A percentile compares a stretch with the other conserved stretches of the same genome.
These are phyloP conservation scores for Halesus radiatus DNA, from an alignment of 1,140 invertebrate genomes.

Conservation along the genomic window DNA sequence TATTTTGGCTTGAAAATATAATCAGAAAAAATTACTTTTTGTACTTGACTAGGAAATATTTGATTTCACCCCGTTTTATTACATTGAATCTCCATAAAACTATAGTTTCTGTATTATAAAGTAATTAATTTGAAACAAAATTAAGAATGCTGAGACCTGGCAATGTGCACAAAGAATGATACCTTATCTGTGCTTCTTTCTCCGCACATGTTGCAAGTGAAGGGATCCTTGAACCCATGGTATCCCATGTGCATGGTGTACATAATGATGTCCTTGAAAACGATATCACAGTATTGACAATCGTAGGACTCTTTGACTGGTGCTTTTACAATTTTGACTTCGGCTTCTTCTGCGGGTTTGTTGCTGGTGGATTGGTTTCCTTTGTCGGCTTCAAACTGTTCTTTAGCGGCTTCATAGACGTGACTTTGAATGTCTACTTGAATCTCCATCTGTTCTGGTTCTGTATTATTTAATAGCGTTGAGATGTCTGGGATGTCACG, in stretches of 20 bases:
- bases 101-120: too few relatives aligned
- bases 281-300: constrained; percentile 91
- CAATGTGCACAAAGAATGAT: constrained; percentile 93
- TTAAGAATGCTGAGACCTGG: constrained; percentile 83
- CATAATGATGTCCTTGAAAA: constrained; percentile 91
- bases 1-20: too few relatives aligned
- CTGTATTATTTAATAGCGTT: not conserved
- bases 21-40: not conserved
- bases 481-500: not conserved
- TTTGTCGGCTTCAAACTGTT: constrained; percentile 41
- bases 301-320: constrained; percentile 68
- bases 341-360: constrained; percentile 32
- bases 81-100: not conserved
- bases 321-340: constrained; percentile 36
- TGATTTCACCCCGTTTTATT: not conserved
- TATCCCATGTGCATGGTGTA: constrained; percentile 97
- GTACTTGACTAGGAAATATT: constrained; percentile 21
- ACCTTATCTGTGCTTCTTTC: constrained; percentile 85
- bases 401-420: constrained; percentile 44
- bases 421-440: constrained; percentile 46
- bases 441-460: constrained; percentile 35
- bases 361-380: constrained; percentile 25
- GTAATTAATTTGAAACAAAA: not conserved
- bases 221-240: constrained; percentile 91
- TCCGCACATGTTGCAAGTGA: constrained; percentile 96